Evolutionary conservation across 2,888 invertebrate genomes (phyloP).

Genomic region (Drosophila cyrtoloma): DNA sequence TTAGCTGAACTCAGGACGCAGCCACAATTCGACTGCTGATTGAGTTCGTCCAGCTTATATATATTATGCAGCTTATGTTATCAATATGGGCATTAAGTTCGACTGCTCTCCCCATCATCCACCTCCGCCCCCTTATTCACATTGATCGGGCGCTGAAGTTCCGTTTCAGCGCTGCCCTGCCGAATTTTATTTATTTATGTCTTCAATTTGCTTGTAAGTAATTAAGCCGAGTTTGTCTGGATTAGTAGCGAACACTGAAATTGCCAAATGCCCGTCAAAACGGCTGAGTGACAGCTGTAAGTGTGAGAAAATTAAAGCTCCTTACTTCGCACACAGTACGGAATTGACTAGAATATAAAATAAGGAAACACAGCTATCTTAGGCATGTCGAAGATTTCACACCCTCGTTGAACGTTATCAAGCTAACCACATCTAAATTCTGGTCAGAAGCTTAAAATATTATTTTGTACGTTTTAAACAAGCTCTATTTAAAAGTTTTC

Average conservation of each 20-base stretch:
- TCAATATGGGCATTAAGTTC: conserved; percentile 72
- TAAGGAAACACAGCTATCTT: not conserved
- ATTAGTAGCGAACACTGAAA: conserved; percentile 64
- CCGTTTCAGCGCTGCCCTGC: conserved; percentile 49
- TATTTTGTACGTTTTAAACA: not conserved
- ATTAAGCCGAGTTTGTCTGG: conserved; percentile 76
- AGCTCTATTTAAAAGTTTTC: not conserved
- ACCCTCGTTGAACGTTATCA: not conserved
- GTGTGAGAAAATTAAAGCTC: not conserved
- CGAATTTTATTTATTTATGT: conserved; percentile 73
- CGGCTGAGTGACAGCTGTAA: conserved; percentile 34
- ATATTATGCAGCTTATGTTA: conserved; percentile 73
- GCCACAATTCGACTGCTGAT: conserved; percentile 43
- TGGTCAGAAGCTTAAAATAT: not conserved
- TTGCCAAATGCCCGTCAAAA: conserved; percentile 54
- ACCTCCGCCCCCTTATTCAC: conserved; percentile 16
- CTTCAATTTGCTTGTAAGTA: conserved; percentile 77
- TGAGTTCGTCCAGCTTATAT: conserved; percentile 60
- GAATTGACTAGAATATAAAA: not conserved
- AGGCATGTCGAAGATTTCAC: not conserved
- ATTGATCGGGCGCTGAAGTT: conserved; percentile 56
- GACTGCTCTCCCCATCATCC: conserved; percentile 9
- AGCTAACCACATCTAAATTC: not conserved
- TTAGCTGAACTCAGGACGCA: conserved; percentile 49
- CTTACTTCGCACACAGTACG: not conserved